Conservation (phyloP, 2,113 vertebrate genomes). For the Antechinus flavipes region DNA sequence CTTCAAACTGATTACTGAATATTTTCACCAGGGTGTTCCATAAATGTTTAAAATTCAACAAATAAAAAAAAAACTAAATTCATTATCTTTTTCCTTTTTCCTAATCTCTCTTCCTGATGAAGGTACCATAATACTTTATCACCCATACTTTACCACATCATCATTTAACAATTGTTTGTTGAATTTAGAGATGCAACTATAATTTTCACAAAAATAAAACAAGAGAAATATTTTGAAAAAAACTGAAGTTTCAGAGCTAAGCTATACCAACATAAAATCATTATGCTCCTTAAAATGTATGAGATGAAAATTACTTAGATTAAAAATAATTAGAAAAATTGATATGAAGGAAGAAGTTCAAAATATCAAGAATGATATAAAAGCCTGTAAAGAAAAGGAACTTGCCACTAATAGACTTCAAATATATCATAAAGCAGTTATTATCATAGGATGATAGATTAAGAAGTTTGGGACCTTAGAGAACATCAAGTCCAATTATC, state of each 20-base stretch:
- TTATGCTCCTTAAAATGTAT: not conserved
- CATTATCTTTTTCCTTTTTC: too few relatives aligned
- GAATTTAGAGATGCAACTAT: not conserved
- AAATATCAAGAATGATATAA: not conserved
- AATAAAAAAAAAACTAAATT: too few relatives aligned
- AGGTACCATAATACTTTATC: too few relatives aligned
- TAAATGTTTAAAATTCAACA: too few relatives aligned
- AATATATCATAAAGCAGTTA: not conserved
- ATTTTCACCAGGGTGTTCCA: too few relatives aligned
- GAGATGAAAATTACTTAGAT: not conserved
- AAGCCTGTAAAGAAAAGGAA: not conserved
- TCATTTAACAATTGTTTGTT: not conserved
- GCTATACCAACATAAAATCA: not conserved
- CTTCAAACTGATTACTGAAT: too few relatives aligned
- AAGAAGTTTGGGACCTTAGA: not conserved
- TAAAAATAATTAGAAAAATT: not conserved
- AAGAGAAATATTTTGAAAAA: not conserved
- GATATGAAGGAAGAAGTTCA: not conserved
- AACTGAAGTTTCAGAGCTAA: not conserved
- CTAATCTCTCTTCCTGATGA: too few relatives aligned
- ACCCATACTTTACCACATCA: too few relatives aligned
- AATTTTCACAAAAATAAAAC: not conserved
- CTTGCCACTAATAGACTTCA: not conserved
- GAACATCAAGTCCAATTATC: not conserved
- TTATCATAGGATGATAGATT: not conserved